Base-by-base conservation (phyloP, 2,888 invertebrate genomes). In the Calliscelio sp. region DNA sequence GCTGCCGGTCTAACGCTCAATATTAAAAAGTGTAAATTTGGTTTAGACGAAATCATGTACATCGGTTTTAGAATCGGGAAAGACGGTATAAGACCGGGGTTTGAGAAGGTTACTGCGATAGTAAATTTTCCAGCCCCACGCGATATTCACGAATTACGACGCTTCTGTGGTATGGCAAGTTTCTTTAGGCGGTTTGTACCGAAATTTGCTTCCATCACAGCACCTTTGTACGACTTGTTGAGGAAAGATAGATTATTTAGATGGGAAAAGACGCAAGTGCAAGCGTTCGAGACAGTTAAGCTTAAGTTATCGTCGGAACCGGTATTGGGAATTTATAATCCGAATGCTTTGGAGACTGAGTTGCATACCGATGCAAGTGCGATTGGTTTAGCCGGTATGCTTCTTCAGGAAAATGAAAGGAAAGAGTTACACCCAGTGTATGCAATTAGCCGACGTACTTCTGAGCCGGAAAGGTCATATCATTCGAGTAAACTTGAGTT, bases 1-100 rank as follows among this genome's bases (percentile, higher is more conserved):
- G 44, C 81, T 18, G 87, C 88, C 0, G 83, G 87, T 0, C 68
- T 91, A 11, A 91, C 89, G 0, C 46, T 92, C 0, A 90, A 90
- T 55, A 51, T 88, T 1, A 63, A 20, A 0, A 90, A 92, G 77
- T 90, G 89, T 63, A 55, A 81, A 14, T 90, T 91, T 78, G 87
- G 84, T 2, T 57, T 77, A 16, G 53, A 49, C 2, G 35, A 87
- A 38, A 80, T 92, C 0, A 74, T 86, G 14, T 90, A 87, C 51
- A 77, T 92, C 6, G 91, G 92, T 6, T 89, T 88, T 68, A 68
- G 28, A n/a, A 66, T 85, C 8, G 28, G 59, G 0, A 55, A 46
- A 18, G 32, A 22, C 4, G 73, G 74, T 2, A 68, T 84, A 41
- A 24, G 25, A 22, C 80, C 86, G 1, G 84, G 86, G 20, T 2